phyloP scores from a whole-genome alignment of 2,113 vertebrate species.

The Oryzias curvinotus region DNA sequence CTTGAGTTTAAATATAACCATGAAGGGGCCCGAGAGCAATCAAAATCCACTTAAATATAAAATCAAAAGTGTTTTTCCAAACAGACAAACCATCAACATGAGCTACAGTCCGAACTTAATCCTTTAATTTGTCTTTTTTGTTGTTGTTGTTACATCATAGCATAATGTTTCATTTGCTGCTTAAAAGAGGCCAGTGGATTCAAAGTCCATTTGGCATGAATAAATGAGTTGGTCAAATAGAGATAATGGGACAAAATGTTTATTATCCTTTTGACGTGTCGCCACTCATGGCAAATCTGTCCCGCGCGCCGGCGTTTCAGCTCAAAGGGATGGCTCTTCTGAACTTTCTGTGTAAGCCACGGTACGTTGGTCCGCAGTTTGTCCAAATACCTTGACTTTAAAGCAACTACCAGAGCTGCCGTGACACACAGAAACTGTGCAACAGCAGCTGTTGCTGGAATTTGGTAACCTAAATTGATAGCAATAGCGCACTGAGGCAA shows the following conservation, averaged over 20 bases:
- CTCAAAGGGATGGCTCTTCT: conserved; percentile 25
- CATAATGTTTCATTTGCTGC: conserved; percentile 21
- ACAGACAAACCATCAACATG: neutral
- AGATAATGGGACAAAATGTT: conserved; percentile 40
- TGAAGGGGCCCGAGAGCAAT: conserved; percentile 39
- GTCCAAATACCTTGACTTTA: neutral
- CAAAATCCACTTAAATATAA: conserved; percentile 20
- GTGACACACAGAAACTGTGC: conserved; percentile 1
- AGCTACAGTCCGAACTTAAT: conserved; percentile 6
- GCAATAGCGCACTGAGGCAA: conserved; percentile 4
- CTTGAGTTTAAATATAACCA: conserved; percentile 24
- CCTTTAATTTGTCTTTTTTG: conserved; percentile 6
- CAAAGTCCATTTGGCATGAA: conserved; percentile 63
- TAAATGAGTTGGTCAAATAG: conserved; percentile 34
- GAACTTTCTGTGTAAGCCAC: conserved; percentile 30
- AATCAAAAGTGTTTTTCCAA: conserved; percentile 13
- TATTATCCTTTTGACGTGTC: conserved; percentile 46
- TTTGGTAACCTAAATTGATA: conserved; percentile 25
- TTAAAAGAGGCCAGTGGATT: conserved; percentile 49
- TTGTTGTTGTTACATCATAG: neutral
- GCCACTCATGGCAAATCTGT: conserved; percentile 32
- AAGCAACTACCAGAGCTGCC: conserved; percentile 11
- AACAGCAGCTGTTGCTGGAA: conserved; percentile 1
- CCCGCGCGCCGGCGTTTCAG: conserved; percentile 20
- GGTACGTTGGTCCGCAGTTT: conserved; percentile 15